A percentile compares a stretch with the other conserved stretches of the same genome.
These are phyloP conservation scores for Poecilia picta DNA, from an alignment of 2,797 vertebrate genomes.

Conservation along the genomic window DNA sequence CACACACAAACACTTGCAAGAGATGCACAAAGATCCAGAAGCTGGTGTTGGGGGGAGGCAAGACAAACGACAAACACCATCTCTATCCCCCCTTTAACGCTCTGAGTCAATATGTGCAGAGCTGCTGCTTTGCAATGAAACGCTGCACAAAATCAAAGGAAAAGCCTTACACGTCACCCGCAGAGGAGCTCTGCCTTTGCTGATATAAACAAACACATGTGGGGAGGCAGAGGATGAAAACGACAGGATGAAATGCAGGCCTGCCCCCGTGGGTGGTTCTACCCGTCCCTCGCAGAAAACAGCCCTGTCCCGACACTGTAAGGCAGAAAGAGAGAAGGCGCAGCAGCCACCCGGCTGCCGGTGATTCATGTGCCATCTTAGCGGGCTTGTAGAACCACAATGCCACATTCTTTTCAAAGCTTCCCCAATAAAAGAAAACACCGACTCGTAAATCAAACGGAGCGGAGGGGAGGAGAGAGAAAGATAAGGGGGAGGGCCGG, in stretches of 20 bases:
- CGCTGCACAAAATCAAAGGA: conserved; percentile 60
- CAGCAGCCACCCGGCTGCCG: not conserved
- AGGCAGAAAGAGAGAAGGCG: not conserved
- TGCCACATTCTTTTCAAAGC: conserved; percentile 78
- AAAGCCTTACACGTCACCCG: conserved; percentile 37
- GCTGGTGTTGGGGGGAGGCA: not conserved
- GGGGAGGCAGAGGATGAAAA: conserved; percentile 23
- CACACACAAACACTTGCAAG: conserved; percentile 18
- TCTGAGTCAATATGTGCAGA: conserved; percentile 55
- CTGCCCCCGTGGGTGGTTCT: conserved; percentile 49
- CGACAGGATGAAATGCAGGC: conserved; percentile 55
- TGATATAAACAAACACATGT: conserved; percentile 58
- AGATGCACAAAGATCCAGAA: conserved; percentile 12
- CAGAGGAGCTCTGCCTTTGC: conserved; percentile 32
- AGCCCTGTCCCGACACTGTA: conserved; percentile 60
- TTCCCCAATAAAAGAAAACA: conserved; percentile 72
- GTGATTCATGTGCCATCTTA: conserved; percentile 79
- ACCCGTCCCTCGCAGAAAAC: conserved; percentile 66
- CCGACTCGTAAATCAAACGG: conserved; percentile 70
- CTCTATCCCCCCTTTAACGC: conserved; percentile 49
- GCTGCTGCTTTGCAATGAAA: conserved; percentile 64
- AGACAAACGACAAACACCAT: conserved; percentile 49
- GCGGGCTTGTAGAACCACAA: conserved; percentile 63
- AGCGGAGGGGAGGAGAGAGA: conserved; percentile 55
- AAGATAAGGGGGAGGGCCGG: conserved; percentile 49